Evolutionary conservation across 1,140 invertebrate species (phyloP).

Genomic region (Himalopsyche phryganea): DNA sequence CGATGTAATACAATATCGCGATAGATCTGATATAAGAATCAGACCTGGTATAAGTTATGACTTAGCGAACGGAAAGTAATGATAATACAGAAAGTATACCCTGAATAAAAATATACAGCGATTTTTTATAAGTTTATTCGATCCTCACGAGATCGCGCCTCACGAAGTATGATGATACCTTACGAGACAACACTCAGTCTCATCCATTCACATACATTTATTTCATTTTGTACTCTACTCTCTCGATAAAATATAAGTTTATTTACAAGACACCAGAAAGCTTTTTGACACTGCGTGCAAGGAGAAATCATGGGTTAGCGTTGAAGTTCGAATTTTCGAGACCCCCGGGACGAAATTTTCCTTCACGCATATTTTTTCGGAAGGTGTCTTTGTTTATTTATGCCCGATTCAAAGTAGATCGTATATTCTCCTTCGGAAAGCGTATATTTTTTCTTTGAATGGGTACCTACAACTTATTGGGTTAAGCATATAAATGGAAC

Average conservation of each 20-base stretch:
- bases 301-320: not conserved
- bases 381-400: not conserved
- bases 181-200: not conserved
- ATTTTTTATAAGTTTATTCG: slow-evolving; percentile 1
- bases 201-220: not conserved
- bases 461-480: too few species aligned
- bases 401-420: slow-evolving; percentile 1
- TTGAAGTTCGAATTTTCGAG: too few species aligned
- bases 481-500: too few species aligned
- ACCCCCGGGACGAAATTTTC: too few species aligned
- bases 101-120: not conserved
- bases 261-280: not conserved
- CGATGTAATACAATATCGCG: too few species aligned
- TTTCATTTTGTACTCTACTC: not conserved
- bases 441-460: too few species aligned
- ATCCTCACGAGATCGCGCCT: not conserved
- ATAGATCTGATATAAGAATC: too few species aligned
- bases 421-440: too few species aligned
- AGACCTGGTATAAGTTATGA: too few species aligned
- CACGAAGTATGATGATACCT: not conserved
- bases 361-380: not conserved
- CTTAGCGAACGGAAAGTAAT: not conserved
- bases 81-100: not conserved
- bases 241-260: slow-evolving; percentile 6
- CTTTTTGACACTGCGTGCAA: slow-evolving; percentile 2